phyloP scores from a whole-genome alignment of 2,888 invertebrate species.

The Melanotus villosus region DNA sequence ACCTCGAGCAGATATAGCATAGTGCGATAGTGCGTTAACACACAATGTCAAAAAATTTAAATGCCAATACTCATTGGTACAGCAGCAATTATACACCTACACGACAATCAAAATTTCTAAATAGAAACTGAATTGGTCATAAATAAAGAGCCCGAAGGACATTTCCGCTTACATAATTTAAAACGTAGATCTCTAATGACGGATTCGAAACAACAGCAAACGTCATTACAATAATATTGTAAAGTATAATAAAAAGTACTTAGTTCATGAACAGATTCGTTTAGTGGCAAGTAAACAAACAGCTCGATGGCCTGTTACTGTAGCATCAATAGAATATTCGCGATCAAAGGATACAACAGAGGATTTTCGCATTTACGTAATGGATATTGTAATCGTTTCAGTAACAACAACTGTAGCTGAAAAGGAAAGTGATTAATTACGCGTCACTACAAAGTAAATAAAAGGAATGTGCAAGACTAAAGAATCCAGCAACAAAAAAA shows the following conservation, averaged over 20 bases:
- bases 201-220: constrained; percentile 4
- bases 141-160: constrained; percentile 1
- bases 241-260: constrained; percentile 6
- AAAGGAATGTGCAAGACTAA: constrained; percentile 35
- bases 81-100: not conserved
- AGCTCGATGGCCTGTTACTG: too few species aligned
- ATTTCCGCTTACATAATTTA: constrained; percentile 8
- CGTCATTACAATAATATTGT: not conserved
- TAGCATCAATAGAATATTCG: not conserved
- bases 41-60: too few species aligned
- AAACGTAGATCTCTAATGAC: not conserved
- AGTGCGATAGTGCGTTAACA: too few species aligned
- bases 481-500: constrained; percentile 41
- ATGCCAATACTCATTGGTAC: not conserved
- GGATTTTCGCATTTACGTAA: constrained; percentile 1
- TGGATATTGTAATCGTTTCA: constrained; percentile 6
- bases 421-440: constrained; percentile 39
- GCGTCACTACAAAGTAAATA: constrained; percentile 35
- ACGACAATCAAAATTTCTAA: constrained; percentile 18
- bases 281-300: too few species aligned
- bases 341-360: not conserved
- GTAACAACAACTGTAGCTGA: constrained; percentile 1
- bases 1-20: too few species aligned
- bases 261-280: too few species aligned
- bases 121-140: constrained; percentile 9